These are phyloP conservation scores for Metopia argyrocephala DNA, from an alignment of 2,888 invertebrate genomes.

Conservation along the genomic window DNA sequence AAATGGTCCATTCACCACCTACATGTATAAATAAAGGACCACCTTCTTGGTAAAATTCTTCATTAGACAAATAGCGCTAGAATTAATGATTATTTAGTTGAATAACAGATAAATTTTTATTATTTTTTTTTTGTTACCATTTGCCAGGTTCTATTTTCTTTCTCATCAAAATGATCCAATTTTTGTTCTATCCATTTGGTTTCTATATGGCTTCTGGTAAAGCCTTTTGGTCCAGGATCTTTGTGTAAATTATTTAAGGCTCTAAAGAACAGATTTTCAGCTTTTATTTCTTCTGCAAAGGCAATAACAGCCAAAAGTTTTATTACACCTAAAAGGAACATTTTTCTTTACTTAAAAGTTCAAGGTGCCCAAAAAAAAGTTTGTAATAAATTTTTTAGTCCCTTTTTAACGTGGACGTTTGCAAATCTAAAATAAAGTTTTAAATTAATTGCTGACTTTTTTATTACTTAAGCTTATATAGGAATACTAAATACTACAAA, in stretches of 20 bases:
- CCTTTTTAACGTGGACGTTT: no score
- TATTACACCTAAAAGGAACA: neutral
- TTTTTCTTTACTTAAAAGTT: no score
- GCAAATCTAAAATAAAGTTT: no score
- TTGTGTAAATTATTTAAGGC: slow-evolving; percentile 75
- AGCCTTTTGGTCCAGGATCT: slow-evolving; percentile 76
- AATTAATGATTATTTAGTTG: neutral
- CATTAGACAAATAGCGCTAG: slow-evolving; percentile 80
- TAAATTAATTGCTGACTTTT: no score
- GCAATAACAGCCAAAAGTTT: neutral
- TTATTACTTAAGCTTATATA: no score
- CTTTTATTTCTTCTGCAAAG: neutral
- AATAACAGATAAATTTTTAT: neutral
- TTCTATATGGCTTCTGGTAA: slow-evolving; percentile 67
- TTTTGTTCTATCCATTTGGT: slow-evolving; percentile 80
- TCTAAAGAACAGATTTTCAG: slow-evolving; percentile 67
- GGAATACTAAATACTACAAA: no score
- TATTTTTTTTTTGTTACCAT: slow-evolving; percentile 73
- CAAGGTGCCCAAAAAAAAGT: no score
- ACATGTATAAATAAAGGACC: slow-evolving; percentile 83
- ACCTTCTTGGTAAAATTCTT: slow-evolving; percentile 78
- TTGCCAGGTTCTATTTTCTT: slow-evolving; percentile 80
- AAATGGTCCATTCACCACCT: slow-evolving; percentile 86
- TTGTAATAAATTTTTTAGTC: no score
- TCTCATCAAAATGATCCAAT: slow-evolving; percentile 81